phyloP scores from a whole-genome alignment of 2,888 invertebrate species.

The Apodemia hepburni region DNA sequence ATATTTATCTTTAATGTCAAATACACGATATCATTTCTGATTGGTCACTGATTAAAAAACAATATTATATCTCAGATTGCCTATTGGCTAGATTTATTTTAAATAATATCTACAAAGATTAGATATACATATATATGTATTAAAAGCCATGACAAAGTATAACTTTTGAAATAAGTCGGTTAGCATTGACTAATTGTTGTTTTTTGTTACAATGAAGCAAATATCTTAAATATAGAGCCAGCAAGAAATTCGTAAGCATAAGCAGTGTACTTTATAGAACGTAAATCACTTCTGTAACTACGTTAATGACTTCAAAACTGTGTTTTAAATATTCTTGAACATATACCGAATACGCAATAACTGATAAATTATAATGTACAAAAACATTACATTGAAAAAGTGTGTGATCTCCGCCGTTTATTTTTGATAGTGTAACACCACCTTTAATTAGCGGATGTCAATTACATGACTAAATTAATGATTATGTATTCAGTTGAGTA shows the following conservation, averaged over 20 bases:
- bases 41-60: slow-evolving; percentile 43
- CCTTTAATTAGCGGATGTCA: slow-evolving; percentile 17
- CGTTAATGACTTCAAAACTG: no score
- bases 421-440: slow-evolving; percentile 1
- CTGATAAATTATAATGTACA: neutral
- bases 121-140: neutral
- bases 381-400: neutral
- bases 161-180: neutral
- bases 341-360: no score
- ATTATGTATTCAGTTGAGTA: neutral
- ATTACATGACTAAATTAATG: neutral
- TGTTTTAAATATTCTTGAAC: no score
- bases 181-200: neutral
- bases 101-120: neutral
- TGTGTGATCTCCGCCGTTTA: neutral
- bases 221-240: neutral
- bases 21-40: slow-evolving; percentile 62
- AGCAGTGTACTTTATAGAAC: neutral
- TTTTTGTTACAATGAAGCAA: neutral
- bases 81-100: slow-evolving; percentile 3
- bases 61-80: neutral
- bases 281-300: neutral
- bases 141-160: neutral
- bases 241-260: neutral
- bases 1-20: slow-evolving; percentile 60